Evolutionary conservation across 2,113 vertebrate species (phyloP).

Genomic region (Apteryx owenii): DNA sequence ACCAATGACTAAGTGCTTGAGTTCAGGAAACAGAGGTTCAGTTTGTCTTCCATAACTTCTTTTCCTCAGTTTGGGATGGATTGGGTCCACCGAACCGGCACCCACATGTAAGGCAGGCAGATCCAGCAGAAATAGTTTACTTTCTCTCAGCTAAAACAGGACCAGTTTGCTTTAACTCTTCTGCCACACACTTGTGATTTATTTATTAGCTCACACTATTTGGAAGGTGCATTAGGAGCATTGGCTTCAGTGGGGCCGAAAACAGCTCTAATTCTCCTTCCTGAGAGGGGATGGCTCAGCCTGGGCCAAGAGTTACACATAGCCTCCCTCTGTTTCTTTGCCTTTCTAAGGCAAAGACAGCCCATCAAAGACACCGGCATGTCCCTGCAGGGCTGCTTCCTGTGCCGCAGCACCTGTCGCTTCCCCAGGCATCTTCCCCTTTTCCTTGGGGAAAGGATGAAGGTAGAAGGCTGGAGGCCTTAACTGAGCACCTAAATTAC

Average conservation of each 20-base stretch:
- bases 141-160: background rate
- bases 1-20: background rate
- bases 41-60: background rate
- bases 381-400: background rate
- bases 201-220: background rate
- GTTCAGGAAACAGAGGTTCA: constrained; percentile 6
- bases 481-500: background rate
- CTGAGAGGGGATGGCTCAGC: background rate
- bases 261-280: background rate
- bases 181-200: background rate
- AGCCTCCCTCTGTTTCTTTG: background rate
- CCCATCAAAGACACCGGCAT: background rate
- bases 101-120: background rate
- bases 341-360: background rate
- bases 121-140: background rate
- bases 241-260: background rate
- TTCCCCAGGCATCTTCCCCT: background rate
- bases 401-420: too few species aligned
- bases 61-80: background rate
- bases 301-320: background rate
- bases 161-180: background rate
- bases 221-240: background rate
- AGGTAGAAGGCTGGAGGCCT: background rate
- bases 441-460: background rate
- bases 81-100: background rate